Percentiles rank a stretch among this genome's conserved stretches.
Conservation (phyloP, 1,140 invertebrate genomes). For the Leptopilina boulardi region DNA sequence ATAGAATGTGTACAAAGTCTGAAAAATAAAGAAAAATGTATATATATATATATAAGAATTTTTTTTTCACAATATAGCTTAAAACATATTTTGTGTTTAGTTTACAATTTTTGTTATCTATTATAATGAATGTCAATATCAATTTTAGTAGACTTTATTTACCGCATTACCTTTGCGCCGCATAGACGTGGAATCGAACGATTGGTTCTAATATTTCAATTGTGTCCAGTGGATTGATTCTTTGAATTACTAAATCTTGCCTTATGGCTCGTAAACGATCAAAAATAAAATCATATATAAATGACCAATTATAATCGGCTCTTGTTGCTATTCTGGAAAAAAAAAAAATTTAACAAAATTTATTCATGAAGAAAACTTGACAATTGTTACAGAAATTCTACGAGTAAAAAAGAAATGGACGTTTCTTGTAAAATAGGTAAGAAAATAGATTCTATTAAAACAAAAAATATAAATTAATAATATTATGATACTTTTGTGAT, state of each 20-base stretch:
- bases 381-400: too few relatives aligned
- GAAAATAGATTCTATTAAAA: too few relatives aligned
- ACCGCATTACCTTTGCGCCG: slow-evolving; percentile 77
- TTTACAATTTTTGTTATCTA: not conserved
- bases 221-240: slow-evolving; percentile 63
- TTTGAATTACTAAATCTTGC: slow-evolving; percentile 86
- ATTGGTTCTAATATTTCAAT: slow-evolving; percentile 80
- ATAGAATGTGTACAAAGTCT: slow-evolving; percentile 76
- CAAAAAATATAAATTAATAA: too few relatives aligned
- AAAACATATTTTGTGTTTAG: not conserved
- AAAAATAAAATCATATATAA: slow-evolving; percentile 85
- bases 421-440: too few relatives aligned
- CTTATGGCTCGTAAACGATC: slow-evolving; percentile 84
- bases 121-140: slow-evolving; percentile 26
- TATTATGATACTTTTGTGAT: too few relatives aligned
- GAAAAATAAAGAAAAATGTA: slow-evolving; percentile 49
- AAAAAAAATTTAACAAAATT: slow-evolving; percentile 49
- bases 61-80: not conserved
- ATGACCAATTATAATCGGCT: slow-evolving; percentile 76
- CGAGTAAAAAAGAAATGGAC: too few relatives aligned
- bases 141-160: slow-evolving; percentile 62
- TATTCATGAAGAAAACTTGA: too few relatives aligned
- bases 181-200: slow-evolving; percentile 82
- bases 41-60: not conserved
- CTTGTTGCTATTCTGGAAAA: slow-evolving; percentile 75